These are phyloP conservation scores for Melanerpes aurifrons DNA, from an alignment of 2,113 vertebrate genomes.

Conservation along the genomic window DNA sequence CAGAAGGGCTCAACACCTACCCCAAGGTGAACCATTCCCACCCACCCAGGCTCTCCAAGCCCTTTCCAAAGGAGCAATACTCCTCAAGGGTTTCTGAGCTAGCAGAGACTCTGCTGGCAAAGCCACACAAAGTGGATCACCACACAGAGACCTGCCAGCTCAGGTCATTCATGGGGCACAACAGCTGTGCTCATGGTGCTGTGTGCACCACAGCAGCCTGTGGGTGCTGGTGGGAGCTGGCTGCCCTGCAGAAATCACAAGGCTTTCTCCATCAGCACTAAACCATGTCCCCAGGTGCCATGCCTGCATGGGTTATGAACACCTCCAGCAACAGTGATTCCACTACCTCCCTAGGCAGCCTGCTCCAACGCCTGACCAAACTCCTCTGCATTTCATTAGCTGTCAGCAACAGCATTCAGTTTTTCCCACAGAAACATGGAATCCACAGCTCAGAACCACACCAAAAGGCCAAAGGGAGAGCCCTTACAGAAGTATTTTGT, in stretches of 20 bases:
- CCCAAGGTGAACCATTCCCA: too few species aligned
- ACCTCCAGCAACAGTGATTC: too few species aligned
- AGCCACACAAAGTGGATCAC: background rate
- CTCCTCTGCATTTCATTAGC: background rate
- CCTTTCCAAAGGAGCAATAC: too few species aligned
- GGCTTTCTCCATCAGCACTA: background rate
- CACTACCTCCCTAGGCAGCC: too few species aligned
- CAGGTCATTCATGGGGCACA: accelerated
- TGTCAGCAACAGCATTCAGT: background rate
- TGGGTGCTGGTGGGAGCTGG: background rate
- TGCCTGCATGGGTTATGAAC: too few species aligned
- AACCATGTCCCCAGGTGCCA: too few species aligned
- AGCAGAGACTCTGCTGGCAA: background rate
- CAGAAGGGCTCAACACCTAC: too few species aligned
- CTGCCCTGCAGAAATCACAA: background rate
- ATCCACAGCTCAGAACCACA: background rate
- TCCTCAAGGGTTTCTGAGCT: background rate
- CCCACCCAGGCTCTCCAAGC: too few species aligned
- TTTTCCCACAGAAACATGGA: background rate
- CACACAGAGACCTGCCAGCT: background rate
- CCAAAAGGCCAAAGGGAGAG: background rate
- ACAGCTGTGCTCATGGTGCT: background rate
- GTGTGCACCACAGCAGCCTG: accelerated
- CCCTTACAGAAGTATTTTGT: background rate
- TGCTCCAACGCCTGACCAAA: background rate